A percentile compares a stretch with the other conserved stretches of the same genome.
phyloP scores from a whole-genome alignment of 2,888 invertebrate species.

The Rhagophthalmus giganteus region DNA sequence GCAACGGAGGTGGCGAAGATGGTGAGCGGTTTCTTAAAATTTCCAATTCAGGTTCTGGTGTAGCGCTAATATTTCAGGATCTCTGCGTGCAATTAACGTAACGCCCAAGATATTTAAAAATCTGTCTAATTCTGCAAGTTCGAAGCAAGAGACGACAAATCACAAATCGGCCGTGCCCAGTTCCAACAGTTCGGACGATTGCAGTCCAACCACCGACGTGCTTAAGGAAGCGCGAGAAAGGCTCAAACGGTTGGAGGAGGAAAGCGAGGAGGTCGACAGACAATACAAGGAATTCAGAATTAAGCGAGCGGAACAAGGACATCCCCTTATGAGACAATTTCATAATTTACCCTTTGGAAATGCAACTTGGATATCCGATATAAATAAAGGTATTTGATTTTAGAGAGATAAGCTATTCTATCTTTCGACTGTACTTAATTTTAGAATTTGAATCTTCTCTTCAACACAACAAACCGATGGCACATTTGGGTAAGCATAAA shows the following conservation, averaged over 20 bases:
- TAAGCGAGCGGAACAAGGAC: background rate
- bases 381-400: constrained; percentile 1
- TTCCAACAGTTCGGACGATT: constrained; percentile 36
- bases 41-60: too few relatives aligned
- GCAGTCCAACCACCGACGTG: constrained; percentile 57
- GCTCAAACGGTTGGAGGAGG: constrained; percentile 61
- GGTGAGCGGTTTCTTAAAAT: too few relatives aligned
- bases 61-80: too few relatives aligned
- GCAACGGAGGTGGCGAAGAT: constrained; percentile 36
- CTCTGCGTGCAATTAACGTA: too few relatives aligned
- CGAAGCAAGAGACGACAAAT: background rate
- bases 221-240: constrained; percentile 60
- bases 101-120: too few relatives aligned
- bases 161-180: constrained; percentile 11
- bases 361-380: background rate
- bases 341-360: background rate
- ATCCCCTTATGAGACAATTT: background rate
- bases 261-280: constrained; percentile 62
- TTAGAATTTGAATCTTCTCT: too few relatives aligned
- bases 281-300: constrained; percentile 49
- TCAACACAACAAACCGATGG: too few relatives aligned
- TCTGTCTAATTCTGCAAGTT: background rate
- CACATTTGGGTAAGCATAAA: too few relatives aligned
- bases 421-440: too few relatives aligned
- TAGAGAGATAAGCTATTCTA: too few relatives aligned